Base-by-base conservation (phyloP, 2,113 vertebrate species). In the Acrocephalus arundinaceus region DNA sequence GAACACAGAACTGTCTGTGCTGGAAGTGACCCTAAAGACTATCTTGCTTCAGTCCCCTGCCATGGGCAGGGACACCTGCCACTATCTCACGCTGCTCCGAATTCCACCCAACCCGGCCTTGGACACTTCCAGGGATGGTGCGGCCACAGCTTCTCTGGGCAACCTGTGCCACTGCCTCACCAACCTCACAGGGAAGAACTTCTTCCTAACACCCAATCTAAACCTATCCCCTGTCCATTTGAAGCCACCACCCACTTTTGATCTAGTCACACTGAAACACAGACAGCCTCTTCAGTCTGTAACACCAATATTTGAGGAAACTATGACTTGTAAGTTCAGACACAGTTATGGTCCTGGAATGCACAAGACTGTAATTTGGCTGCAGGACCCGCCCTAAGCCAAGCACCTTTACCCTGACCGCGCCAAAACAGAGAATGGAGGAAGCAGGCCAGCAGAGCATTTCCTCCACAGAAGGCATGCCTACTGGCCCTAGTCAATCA, bases 281-380 rank as follows among this genome's bases (percentile, higher is more conserved):
- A 45, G 25, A n/a, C 1, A 2, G 17, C 8, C 30, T 30, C 18
- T 68, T 76, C 21, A 1, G 7, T 16, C 20, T 15, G 0, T 6
- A 61, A 39, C 9, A 22, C 6, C 18, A 21, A 1, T 10, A 39
- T 15, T 10, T 6, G 11, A 48, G 6, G 61, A 80, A 86, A 35
- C 6, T 0, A 0, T 2, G 4, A 35, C 11, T 82, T 51, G 11
- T 4, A 33, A 48, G 2, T 9, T 43, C 35, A 48, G 30, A 5
- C 0, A 9, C 10, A 11, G 46, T 21, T 27, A 21, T 0, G 4
- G 35, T 8, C 65, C 41, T 3, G 1, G n/a, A 70, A 54, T 1
- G 18, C 31, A 41, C 11, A 51, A 7, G 39, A 35, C 0, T 19
- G 17, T 30, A 14, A 31, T 11, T 33, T 13, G 23, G 52, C 84